These are phyloP conservation scores for Hirtodrosophila alboralis DNA, from an alignment of 2,888 invertebrate genomes.

Conservation along the genomic window DNA sequence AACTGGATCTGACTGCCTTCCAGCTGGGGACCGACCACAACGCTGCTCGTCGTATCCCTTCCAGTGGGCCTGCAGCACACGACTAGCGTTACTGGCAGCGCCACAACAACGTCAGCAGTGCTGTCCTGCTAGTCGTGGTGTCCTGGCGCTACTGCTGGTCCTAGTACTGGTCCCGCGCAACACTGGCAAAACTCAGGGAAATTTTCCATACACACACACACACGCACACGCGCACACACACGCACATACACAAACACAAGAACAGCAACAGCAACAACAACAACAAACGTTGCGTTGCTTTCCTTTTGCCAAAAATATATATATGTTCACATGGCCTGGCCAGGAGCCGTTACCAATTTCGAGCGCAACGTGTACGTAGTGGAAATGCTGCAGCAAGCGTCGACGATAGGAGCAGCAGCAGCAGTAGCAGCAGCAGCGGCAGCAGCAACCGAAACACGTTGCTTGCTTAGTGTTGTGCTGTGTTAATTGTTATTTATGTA, in stretches of 20 bases:
- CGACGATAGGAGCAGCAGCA: conserved; percentile 33
- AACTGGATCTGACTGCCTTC: conserved; percentile 59
- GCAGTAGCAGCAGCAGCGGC: conserved; percentile 26
- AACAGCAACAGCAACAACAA: conserved; percentile 1
- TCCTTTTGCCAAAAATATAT: conserved; percentile 40
- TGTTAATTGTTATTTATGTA: conserved; percentile 76
- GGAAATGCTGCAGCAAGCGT: conserved; percentile 58
- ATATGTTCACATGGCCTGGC: conserved; percentile 50
- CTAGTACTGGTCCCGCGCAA: conserved; percentile 37
- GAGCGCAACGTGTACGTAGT: conserved; percentile 31
- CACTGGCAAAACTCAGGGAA: conserved; percentile 73
- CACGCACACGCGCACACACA: conserved; percentile 18
- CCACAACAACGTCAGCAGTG: conserved; percentile 71
- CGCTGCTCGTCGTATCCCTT: conserved; percentile 32
- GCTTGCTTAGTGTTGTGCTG: conserved; percentile 53
- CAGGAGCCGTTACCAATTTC: conserved; percentile 26
- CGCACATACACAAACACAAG: conserved; percentile 27
- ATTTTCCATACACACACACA: conserved; percentile 53
- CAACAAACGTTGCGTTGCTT: conserved; percentile 12
- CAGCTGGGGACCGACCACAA: conserved; percentile 45
- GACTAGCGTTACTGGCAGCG: conserved; percentile 40
- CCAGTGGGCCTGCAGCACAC: conserved; percentile 56
- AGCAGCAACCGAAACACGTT: conserved; percentile 35
- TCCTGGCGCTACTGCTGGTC: conserved; percentile 39
- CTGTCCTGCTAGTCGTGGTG: conserved; percentile 67